These are phyloP conservation scores for Henricia sp. DNA, from an alignment of 53 echinoderm and acorn worm species.

Conservation along the genomic window DNA sequence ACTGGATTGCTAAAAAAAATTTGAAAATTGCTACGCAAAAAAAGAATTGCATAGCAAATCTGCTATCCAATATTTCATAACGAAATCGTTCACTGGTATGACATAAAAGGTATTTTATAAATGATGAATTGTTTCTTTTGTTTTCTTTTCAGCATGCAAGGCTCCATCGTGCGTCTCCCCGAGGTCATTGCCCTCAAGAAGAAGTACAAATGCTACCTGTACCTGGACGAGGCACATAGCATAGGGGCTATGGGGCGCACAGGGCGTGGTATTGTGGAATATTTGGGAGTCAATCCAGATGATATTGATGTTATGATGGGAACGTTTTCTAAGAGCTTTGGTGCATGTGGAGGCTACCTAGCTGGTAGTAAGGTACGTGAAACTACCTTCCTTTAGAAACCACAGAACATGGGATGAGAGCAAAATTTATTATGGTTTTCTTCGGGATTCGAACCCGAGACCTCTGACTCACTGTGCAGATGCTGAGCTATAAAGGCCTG, in stretches of 20 bases:
- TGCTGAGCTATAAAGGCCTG: no score
- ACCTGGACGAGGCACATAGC: conserved; percentile 98
- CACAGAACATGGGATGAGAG: no score
- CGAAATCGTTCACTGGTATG: not conserved
- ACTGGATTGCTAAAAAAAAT: no score
- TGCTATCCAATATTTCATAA: no score
- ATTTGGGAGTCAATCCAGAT: conserved; percentile 80
- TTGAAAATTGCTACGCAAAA: no score
- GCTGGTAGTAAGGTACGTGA: conserved; percentile 90
- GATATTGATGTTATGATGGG: conserved; percentile 99
- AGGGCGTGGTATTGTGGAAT: conserved; percentile 93
- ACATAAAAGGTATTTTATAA: not conserved
- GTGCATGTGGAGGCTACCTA: conserved; percentile 92
- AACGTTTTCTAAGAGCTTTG: conserved; percentile 99
- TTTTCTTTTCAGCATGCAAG: conserved; percentile 82
- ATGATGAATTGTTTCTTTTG: not conserved
- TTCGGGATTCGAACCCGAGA: no score
- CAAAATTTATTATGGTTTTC: no score
- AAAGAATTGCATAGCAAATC: no score
- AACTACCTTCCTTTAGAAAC: no score
- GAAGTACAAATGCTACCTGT: conserved; percentile 98
- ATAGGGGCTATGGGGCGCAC: conserved; percentile 94
- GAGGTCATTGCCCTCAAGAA: conserved; percentile 94
- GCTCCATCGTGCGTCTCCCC: conserved; percentile 86
- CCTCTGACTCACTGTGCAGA: no score